Base-by-base conservation (phyloP, 2,797 vertebrate species). In the Silurus lanzhouensis region DNA sequence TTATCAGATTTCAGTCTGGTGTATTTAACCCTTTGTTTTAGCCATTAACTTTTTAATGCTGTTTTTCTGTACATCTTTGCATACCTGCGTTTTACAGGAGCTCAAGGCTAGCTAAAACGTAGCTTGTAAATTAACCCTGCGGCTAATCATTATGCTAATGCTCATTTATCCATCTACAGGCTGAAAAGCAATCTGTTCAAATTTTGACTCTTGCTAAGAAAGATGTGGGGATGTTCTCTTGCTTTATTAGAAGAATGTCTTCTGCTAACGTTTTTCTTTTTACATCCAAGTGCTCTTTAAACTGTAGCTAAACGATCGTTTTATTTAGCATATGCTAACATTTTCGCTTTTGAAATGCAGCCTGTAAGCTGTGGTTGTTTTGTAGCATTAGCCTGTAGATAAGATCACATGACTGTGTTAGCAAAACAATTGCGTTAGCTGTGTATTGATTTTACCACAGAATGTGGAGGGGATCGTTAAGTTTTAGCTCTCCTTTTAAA, bases 11-110 rank as follows among this genome's bases (percentile, higher is more conserved):
- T 52, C n/a, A 27, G 61, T 66, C 61, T 52, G 15, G 44, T 64
- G 38, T 19, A 48, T 52, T 81, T 81, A 63, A 81, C 61, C 44
- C 61, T 81, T 81, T 13, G 46, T 12, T 52, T 66, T 81, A 66
- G 14, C 14, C 2, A 25, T 48, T 27, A 48, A 48, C 20, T 19
- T 6, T 68, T 72, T 52, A 57, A 75, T 75, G n/a, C n/a, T 8
- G 55, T 55, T 55, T 27, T 75, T 27, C 74, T 60, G 8, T 61
- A 38, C 4, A 3, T 10, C 9, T 20, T 20, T 8, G 9, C 20
- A 25, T 58, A 14, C 25, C 25, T 2, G 55, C 8, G 5, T 38
- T 17, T 52, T n/a, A 14, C 20, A 20, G 5, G 14, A 27, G 1
- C 22, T 55, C 17, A n/a, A 8, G n/a, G 46, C 12, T 74, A 75